These are phyloP conservation scores for Linnaemya tessellans DNA, from an alignment of 2,888 invertebrate genomes.

Conservation along the genomic window DNA sequence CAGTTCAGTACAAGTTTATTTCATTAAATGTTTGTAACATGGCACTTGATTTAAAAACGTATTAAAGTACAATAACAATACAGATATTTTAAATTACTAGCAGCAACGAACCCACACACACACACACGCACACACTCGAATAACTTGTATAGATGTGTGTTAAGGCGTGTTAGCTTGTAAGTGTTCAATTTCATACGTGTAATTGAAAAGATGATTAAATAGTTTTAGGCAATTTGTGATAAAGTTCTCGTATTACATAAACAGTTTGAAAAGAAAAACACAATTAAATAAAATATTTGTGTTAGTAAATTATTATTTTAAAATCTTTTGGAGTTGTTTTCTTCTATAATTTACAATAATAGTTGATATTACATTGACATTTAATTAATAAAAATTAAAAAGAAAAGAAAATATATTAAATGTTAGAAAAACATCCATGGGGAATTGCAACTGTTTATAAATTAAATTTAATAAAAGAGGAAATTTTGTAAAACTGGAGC, in stretches of 20 bases:
- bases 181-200: slow-evolving; percentile 9
- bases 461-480: too few relatives aligned
- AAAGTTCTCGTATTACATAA: neutral
- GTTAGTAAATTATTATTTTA: neutral
- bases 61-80: slow-evolving; percentile 36
- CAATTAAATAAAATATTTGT: neutral
- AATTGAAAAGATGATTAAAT: slow-evolving; percentile 50
- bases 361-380: neutral
- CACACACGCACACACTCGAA: neutral
- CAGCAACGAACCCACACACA: neutral
- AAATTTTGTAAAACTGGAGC: too few relatives aligned
- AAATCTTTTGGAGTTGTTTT: neutral
- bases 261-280: neutral
- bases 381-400: neutral
- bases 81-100: neutral
- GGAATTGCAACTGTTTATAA: too few relatives aligned
- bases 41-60: slow-evolving; percentile 20
- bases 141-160: neutral
- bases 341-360: slow-evolving; percentile 3
- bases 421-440: neutral
- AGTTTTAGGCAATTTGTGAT: slow-evolving; percentile 45
- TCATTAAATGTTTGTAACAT: slow-evolving; percentile 20
- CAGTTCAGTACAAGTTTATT: neutral
- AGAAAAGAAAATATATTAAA: neutral
- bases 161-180: neutral